A percentile compares a stretch with the other conserved stretches of the same genome.
These are phyloP conservation scores for Tinea trinotella DNA, from an alignment of 2,888 invertebrate genomes.

Conservation along the genomic window DNA sequence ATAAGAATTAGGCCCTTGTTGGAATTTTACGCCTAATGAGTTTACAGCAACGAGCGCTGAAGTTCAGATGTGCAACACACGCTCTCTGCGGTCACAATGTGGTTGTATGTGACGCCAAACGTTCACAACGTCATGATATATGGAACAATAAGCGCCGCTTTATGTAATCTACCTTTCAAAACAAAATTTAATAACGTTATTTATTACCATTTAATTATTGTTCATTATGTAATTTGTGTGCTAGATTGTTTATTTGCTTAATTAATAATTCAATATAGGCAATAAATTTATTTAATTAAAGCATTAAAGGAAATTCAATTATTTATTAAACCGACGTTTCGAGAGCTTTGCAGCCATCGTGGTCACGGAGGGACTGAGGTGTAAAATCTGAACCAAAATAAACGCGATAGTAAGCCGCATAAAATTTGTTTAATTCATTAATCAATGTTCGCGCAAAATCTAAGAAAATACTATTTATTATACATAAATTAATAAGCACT, in stretches of 20 bases:
- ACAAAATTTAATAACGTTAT: conserved; percentile 13
- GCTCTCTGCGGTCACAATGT: conserved; percentile 4
- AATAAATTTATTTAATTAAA: neutral
- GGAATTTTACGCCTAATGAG: conserved; percentile 14
- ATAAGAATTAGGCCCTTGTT: neutral
- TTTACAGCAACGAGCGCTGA: conserved; percentile 14
- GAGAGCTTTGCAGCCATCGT: too few relatives aligned
- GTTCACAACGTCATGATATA: conserved; percentile 11
- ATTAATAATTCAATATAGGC: too few relatives aligned
- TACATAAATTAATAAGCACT: conserved; percentile 4
- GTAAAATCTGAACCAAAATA: too few relatives aligned
- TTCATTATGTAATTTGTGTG: neutral
- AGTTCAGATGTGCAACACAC: conserved; percentile 13
- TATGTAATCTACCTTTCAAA: conserved; percentile 8
- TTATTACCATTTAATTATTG: conserved; percentile 3
- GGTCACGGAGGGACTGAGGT: too few relatives aligned
- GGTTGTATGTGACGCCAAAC: neutral
- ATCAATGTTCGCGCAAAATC: too few relatives aligned
- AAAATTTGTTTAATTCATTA: too few relatives aligned
- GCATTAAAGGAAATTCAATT: neutral
- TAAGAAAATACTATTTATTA: too few relatives aligned
- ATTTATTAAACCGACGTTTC: too few relatives aligned
- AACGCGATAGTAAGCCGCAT: too few relatives aligned
- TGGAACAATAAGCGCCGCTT: conserved; percentile 4
- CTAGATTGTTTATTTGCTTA: neutral